These are phyloP conservation scores for Pseudomyrmex pallidus DNA, from an alignment of 1,140 invertebrate genomes.

Conservation along the genomic window DNA sequence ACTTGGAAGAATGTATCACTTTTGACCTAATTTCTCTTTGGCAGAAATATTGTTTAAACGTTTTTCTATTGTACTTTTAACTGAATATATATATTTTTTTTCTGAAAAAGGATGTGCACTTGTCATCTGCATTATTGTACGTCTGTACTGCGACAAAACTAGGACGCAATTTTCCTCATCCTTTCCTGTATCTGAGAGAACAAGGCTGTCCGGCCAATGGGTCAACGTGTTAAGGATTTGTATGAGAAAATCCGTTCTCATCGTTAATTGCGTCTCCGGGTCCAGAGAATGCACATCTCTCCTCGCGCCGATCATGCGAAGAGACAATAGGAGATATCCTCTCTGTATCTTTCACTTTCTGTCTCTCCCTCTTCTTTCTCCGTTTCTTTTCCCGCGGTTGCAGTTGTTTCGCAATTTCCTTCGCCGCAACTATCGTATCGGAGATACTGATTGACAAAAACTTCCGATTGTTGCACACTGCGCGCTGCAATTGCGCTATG, in stretches of 20 bases:
- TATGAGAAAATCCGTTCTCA: slow-evolving; percentile 44
- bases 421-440: slow-evolving; percentile 8
- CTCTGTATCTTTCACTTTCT: no score
- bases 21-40: no score
- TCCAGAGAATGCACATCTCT: neutral
- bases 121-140: slow-evolving; percentile 13
- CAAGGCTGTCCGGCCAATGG: neutral
- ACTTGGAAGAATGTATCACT: neutral
- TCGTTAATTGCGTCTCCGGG: slow-evolving; percentile 13
- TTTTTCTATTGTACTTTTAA: neutral
- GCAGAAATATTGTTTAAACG: neutral
- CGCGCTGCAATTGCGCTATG: slow-evolving; percentile 10
- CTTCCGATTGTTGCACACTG: slow-evolving; percentile 44
- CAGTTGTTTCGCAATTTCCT: slow-evolving; percentile 49
- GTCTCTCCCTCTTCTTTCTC: neutral
- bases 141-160: neutral
- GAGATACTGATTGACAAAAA: slow-evolving; percentile 51
- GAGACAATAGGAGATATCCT: neutral
- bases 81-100: no score
- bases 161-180: slow-evolving; percentile 33
- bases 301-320: slow-evolving; percentile 30
- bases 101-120: slow-evolving; percentile 19
- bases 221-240: slow-evolving; percentile 51
- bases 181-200: slow-evolving; percentile 37
- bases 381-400: neutral